Conservation (phyloP, 2,797 vertebrate species). For the Pelodytes ibericus region DNA sequence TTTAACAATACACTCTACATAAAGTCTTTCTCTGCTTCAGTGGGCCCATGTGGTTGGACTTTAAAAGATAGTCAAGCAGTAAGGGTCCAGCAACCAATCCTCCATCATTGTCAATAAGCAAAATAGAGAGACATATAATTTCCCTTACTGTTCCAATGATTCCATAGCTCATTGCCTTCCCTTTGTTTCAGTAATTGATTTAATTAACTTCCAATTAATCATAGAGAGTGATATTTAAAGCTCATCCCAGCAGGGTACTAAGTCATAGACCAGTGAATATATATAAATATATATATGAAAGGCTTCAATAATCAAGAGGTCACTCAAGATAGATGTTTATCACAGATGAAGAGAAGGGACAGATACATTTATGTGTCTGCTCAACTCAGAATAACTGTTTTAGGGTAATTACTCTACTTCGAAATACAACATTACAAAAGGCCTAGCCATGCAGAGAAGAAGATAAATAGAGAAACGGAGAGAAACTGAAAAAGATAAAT, state of each 20-base stretch:
- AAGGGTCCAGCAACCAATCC: conserved; percentile 66
- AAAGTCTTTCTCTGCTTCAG: conserved; percentile 64
- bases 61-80: conserved; percentile 73
- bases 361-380: conserved; percentile 78
- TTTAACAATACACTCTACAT: conserved; percentile 56
- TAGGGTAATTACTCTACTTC: conserved; percentile 77
- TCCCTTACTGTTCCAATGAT: conserved; percentile 97
- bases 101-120: conserved; percentile 96
- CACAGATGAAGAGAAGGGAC: conserved; percentile 71
- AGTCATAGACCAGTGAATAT: conserved; percentile 82
- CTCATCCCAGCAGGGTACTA: conserved; percentile 76
- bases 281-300: conserved; percentile 76
- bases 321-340: conserved; percentile 89
- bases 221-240: conserved; percentile 96
- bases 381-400: conserved; percentile 75
- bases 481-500: conserved; percentile 63
- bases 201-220: conserved; percentile 99
- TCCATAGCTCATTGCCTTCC: conserved; percentile 97
- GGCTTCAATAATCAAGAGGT: conserved; percentile 83
- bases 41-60: conserved; percentile 71
- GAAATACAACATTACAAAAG: conserved; percentile 75
- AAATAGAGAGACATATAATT: conserved; percentile 82
- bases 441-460: conserved; percentile 65
- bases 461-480: conserved; percentile 61
- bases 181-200: conserved; percentile 98